Conservation (phyloP, 2,113 vertebrate genomes). For the Anthoscopus minutus region DNA sequence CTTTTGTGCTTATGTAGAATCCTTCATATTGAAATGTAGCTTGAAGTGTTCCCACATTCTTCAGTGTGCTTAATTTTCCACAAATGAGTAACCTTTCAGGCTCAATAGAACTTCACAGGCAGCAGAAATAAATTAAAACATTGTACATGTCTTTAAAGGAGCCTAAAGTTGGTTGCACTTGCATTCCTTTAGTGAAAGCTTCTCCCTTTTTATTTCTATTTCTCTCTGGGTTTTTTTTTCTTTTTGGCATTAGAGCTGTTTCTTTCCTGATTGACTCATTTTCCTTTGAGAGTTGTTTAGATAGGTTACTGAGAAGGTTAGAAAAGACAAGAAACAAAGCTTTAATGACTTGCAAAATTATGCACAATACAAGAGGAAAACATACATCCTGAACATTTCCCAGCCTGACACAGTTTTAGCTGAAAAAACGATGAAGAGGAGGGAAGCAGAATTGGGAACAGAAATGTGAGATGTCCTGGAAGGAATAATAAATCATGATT, state of each 20-base stretch:
- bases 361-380: background rate
- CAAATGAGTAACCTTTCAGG: background rate
- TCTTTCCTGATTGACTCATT: slow-evolving; percentile 1
- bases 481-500: background rate
- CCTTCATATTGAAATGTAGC: background rate
- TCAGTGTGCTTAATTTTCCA: background rate
- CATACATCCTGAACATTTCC: background rate
- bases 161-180: background rate
- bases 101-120: background rate
- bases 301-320: slow-evolving; percentile 3
- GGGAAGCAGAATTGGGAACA: background rate
- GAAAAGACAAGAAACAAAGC: slow-evolving; percentile 34
- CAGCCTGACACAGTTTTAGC: background rate
- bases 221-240: background rate
- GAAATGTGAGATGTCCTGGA: background rate
- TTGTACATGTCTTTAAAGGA: background rate
- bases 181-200: background rate
- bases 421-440: background rate
- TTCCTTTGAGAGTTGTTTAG: slow-evolving; percentile 21
- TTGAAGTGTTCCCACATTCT: background rate
- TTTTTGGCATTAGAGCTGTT: background rate
- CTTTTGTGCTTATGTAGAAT: background rate
- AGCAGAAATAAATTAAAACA: background rate
- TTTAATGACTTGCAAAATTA: slow-evolving; percentile 14
- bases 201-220: background rate